Conservation (phyloP, 2,113 vertebrate species). For the Rhinolophus ferrumequinum region DNA sequence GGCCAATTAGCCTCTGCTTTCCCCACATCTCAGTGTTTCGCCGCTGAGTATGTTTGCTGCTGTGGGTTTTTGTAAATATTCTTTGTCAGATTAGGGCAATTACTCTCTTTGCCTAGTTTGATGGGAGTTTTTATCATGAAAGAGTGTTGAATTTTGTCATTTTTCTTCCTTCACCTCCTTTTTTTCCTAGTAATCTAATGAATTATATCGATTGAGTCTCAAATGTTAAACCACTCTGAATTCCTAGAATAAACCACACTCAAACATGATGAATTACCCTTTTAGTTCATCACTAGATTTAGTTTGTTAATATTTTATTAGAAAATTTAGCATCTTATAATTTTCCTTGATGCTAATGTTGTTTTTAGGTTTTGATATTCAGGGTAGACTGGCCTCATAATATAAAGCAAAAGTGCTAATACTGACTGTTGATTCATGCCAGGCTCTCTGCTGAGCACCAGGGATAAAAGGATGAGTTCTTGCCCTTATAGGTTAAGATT, state of each 20-base stretch:
- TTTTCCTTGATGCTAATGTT: background rate
- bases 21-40: rapidly evolving
- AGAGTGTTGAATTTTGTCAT: background rate
- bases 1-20: background rate
- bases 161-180: background rate
- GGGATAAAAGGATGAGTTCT: background rate
- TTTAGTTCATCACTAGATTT: background rate
- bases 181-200: background rate
- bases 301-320: background rate
- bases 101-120: background rate
- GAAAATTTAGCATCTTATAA: background rate
- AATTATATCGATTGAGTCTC: background rate
- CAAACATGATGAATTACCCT: background rate
- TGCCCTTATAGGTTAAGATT: background rate
- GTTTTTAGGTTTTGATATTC: slow-evolving; percentile 34
- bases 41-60: background rate
- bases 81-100: background rate
- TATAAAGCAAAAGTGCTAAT: background rate
- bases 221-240: background rate
- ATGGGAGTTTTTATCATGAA: background rate
- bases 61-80: background rate
- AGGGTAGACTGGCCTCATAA: background rate
- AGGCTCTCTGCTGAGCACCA: background rate
- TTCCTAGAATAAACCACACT: background rate
- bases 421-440: background rate